Evolutionary conservation across 2,888 invertebrate species (phyloP).

Genomic region (Tetranychus truncatus): DNA sequence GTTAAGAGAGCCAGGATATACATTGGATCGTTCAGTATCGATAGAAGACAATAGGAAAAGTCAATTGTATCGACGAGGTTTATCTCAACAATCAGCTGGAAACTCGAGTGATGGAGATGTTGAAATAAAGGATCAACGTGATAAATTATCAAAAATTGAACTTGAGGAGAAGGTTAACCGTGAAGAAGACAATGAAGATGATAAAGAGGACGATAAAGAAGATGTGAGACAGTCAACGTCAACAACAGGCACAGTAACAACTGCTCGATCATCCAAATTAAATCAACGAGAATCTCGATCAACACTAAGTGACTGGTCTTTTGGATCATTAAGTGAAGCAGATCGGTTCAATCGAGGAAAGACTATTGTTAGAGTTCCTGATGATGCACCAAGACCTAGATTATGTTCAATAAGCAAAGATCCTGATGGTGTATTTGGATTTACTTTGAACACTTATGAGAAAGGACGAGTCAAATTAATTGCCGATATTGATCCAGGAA

Average conservation of each 20-base stretch:
- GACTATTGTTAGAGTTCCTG: background rate
- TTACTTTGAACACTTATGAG: conserved; percentile 8
- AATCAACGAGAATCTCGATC: background rate
- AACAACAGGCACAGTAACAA: background rate
- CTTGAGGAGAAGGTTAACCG: background rate
- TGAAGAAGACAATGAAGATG: background rate
- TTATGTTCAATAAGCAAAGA: background rate
- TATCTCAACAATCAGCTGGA: background rate
- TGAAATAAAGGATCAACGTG: background rate
- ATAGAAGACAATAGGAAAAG: background rate
- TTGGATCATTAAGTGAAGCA: background rate
- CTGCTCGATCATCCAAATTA: background rate
- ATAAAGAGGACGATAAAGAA: background rate
- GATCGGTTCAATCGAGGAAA: background rate
- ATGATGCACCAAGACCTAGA: conserved; percentile 10
- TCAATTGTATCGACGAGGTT: background rate
- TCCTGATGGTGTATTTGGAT: conserved; percentile 5
- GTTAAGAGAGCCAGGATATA: background rate
- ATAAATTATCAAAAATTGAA: background rate
- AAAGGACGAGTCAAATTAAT: background rate
- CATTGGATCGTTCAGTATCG: background rate
- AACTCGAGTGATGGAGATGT: background rate
- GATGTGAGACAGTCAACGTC: background rate
- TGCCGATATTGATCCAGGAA: background rate
- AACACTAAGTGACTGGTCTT: background rate